Evolutionary conservation across 1,140 invertebrate species (phyloP), one percentile per base, ranked within the genome.

Genomic region (Brachionus rotundiformis): DNA sequence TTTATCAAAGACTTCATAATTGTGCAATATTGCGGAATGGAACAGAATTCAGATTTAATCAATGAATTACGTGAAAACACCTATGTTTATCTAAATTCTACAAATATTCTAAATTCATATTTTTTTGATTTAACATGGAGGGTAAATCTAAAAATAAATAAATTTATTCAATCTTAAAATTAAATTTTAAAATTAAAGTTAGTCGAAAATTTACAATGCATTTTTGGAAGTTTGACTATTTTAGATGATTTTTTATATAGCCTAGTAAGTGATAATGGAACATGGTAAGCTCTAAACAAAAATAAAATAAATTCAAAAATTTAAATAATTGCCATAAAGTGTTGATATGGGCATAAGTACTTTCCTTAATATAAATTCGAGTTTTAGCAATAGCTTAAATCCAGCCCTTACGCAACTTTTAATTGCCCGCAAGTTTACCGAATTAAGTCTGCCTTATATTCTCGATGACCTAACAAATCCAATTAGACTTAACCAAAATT

Each of bases 231-330:
- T 36, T 33, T 68, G 27, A 3, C 31, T 36, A 33, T n/a, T 16
- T 33, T 33, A 19, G 63, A 68, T 36, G 63, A 68, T 19, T 33
- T 36, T 6, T 68, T 16, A 36, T 36, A 16, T 16, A 19, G 33
- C 36, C n/a, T 6, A 8, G 7, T 68, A 1, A 3, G 5, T 10
- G 16, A 33, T 68, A 68, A 68, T 36, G 63, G 63, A 41, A 68
- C 63, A 33, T 68, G 63, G 63, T 68, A 68, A 68, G n/a, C n/a
- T n/a, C n/a, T n/a, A n/a, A n/a, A n/a, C n/a, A 11, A 39, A 36
- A 36, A 36, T 36, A 36, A 36, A 36, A 36, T 36, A 39, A 39
- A 39, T 39, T 39, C 5, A 39, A 39, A 39, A 39, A 39, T n/a
- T n/a, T 39, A 39, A 39, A 39, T 39, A n/a, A n/a, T n/a, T n/a